Evolutionary conservation across 2,113 vertebrate genomes (phyloP), one percentile per base, ranked within the genome.

Genomic region (Xenopus borealis): DNA sequence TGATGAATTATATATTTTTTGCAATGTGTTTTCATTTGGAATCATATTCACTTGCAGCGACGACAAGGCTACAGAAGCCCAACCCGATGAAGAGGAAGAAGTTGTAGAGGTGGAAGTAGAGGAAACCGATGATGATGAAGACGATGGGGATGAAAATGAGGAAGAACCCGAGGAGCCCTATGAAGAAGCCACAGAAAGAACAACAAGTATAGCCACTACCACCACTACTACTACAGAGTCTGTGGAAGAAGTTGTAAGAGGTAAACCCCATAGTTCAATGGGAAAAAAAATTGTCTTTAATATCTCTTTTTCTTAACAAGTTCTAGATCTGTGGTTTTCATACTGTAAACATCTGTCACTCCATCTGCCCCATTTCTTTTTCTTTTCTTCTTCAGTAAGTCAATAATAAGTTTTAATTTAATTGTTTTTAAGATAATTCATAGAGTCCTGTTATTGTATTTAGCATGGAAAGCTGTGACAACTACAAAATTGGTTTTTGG

Each of bases 211-310:
- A 1, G 96, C 96, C 72, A 98, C 96, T 3, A 98, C 96, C 64
- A 98, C 96, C 64, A 99, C 96, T 77, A 95, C 94, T 44, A 96
- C 94, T 0, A 98, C 96, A 0, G 97, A 99, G 81, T 98, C 96
- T 1, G 96, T 98, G 71, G 97, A 98, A 83, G 97, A 99, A 80
- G 97, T 99, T 50, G 97, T 99, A 72, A 89, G 91, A 91, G 97
- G 97, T 99, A 91, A 94, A 79, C 79, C 23, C 62, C 11, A 66
- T 18, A 23, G 58, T 10, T 61, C 18, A 1, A 20, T 61, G 12
- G 73, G 53, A 74, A 79, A 79, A 79, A 82, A 82, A 85, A 85
- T 87, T 88, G 83, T 82, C 84, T 85, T 85, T 80, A 87, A 47
- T 12, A 47, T 47, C 12, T 2, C 12, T 47, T 47, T 47, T 47